phyloP scores from a whole-genome alignment of 1,140 invertebrate genomes.

The Trinorchestia longiramus region DNA sequence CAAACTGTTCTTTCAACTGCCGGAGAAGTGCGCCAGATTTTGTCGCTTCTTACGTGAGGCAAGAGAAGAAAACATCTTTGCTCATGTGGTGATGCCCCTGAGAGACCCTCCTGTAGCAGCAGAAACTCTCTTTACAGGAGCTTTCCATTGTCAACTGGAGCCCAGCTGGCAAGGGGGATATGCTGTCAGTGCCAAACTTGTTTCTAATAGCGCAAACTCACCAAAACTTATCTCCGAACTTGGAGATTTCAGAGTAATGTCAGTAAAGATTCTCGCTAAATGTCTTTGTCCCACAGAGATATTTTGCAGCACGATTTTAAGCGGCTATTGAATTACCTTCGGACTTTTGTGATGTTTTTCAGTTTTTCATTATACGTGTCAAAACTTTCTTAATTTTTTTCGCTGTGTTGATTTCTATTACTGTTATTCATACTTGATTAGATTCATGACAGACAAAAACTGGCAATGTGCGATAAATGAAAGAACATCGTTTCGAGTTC shows the following conservation, averaged over 20 bases:
- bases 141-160: not conserved
- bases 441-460: not conserved
- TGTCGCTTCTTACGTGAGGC: not conserved
- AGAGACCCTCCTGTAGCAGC: not conserved
- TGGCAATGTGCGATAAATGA: not conserved
- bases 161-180: not conserved
- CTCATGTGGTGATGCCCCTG: not conserved
- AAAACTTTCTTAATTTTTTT: not conserved
- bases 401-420: not conserved
- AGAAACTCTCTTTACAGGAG: not conserved
- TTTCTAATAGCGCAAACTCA: constrained; percentile 33
- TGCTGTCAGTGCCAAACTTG: constrained; percentile 34
- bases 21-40: not conserved
- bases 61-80: not conserved
- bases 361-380: not conserved
- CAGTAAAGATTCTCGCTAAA: constrained; percentile 22
- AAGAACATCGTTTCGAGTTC: not conserved
- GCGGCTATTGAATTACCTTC: not conserved
- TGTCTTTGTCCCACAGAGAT: constrained; percentile 11
- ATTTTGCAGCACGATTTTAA: constrained; percentile 8
- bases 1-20: not conserved
- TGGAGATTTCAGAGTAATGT: constrained; percentile 50
- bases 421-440: not conserved
- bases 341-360: not conserved
- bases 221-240: constrained; percentile 43